Evolutionary conservation across 2,797 vertebrate genomes (phyloP), one percentile per base, ranked within the genome.

Genomic region (Pristis pectinata): DNA sequence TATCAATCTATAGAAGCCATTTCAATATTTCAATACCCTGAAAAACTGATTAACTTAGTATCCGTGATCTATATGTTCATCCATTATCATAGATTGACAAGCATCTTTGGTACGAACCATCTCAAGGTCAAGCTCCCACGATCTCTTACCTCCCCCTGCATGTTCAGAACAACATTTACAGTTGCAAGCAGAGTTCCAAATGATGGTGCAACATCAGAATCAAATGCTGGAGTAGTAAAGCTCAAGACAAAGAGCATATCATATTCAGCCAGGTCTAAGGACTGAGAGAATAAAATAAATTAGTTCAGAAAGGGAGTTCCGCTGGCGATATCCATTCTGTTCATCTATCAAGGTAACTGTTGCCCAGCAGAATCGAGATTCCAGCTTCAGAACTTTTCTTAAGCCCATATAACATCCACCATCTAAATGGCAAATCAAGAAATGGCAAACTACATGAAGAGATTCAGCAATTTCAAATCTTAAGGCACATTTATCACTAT

Each of bases 131-230:
- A 24, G 2, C n/a, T n/a, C 13, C 8, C n/a, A 41, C 3, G 91
- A 15, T 34, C 72, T 11, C 95, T 95, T 95, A 99, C 99, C 98
- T 99, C 98, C 96, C 98, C 98, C 95, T 99, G 95, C 98, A 99
- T 99, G 97, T 98, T 98, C 91, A 99, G 98, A 30, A 98, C 98
- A 97, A 99, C 98, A 0, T 99, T 99, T 95, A 99, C 98, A 22
- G 99, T 98, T 95, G 98, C 98, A 95, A 99, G 97, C 93, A 99
- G 97, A 8, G 99, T 99, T 61, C 99, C 99, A 17, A 99, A 99
- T 0, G 99, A 99, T n/a, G 99, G 99, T 0, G 98, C 97, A 2
- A 98, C 98, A 0, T 99, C 99, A 0, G 99, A 98, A 96, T 99
- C 99, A 27, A 99, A 99, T 3, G 98, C 98, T 0, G 99, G 98